Evolutionary conservation across 2,113 vertebrate genomes (phyloP).

Genomic region (Malurus melanocephalus): DNA sequence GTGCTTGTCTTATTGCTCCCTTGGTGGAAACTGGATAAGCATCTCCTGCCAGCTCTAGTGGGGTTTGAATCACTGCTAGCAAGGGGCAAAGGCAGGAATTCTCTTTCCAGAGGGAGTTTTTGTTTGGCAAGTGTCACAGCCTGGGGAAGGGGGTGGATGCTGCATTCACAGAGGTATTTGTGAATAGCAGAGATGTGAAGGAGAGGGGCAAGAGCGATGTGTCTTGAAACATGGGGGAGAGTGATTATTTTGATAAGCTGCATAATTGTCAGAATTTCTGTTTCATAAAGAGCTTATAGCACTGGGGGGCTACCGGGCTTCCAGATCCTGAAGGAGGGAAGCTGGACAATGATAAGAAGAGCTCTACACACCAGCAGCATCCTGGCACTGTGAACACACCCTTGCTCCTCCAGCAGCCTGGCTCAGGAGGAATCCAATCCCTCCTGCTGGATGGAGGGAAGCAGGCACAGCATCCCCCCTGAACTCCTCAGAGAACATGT

Average conservation of each 20-base stretch:
- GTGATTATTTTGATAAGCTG: background rate
- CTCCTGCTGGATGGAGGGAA: background rate
- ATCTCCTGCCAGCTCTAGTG: background rate
- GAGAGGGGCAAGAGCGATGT: background rate
- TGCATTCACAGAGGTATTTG: background rate
- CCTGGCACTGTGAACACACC: background rate
- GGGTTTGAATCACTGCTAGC: background rate
- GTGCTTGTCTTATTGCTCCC: background rate
- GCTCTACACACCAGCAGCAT: background rate
- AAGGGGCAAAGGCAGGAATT: background rate
- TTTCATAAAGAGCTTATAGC: background rate
- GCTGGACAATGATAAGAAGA: background rate
- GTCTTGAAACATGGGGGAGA: background rate
- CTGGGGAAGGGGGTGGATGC: background rate
- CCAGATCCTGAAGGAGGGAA: background rate
- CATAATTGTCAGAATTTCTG: background rate
- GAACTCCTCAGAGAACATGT: rapidly evolving
- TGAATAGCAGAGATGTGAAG: background rate
- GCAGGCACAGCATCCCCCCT: rapidly evolving
- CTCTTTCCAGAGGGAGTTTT: background rate
- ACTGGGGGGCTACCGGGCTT: background rate
- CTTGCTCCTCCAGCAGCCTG: background rate
- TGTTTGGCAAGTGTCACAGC: background rate
- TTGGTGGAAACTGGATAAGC: background rate
- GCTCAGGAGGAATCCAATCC: background rate